These are phyloP conservation scores for Kryptopterus vitreolus DNA, from an alignment of 2,797 vertebrate species.

Conservation along the genomic window DNA sequence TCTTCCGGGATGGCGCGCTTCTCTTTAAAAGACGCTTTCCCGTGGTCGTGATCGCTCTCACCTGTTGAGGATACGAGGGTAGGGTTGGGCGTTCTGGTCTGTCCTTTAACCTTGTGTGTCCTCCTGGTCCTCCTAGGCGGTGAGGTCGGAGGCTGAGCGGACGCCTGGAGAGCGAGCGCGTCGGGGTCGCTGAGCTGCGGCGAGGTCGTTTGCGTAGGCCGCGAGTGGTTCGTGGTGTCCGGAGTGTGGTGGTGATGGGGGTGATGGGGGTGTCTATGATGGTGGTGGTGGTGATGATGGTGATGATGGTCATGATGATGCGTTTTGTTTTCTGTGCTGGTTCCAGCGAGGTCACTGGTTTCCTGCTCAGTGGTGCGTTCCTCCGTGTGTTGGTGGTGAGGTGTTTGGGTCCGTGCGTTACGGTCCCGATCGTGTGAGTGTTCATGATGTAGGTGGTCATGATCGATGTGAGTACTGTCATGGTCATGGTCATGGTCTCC, in stretches of 20 bases:
- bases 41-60: conserved; percentile 43
- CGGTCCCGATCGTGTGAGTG: too few species aligned
- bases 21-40: conserved; percentile 64
- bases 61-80: conserved; percentile 57
- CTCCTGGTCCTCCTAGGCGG: conserved; percentile 69
- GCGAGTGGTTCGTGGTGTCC: conserved; percentile 15
- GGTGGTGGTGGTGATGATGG: conserved; percentile 64
- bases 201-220: conserved; percentile 51
- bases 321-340: conserved; percentile 44
- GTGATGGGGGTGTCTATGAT: conserved; percentile 66
- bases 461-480: conserved; percentile 46
- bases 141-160: conserved; percentile 52
- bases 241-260: conserved; percentile 61
- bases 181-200: conserved; percentile 39
- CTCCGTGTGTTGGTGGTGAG: conserved; percentile 38
- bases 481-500: not conserved
- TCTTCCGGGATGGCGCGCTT: conserved; percentile 80
- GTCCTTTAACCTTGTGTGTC: conserved; percentile 60
- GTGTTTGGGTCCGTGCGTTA: conserved; percentile 41
- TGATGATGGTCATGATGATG: conserved; percentile 59
- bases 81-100: conserved; percentile 66
- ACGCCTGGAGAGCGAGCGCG: not conserved
- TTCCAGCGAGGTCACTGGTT: conserved; percentile 33
- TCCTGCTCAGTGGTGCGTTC: conserved; percentile 42
- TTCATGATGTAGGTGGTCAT: too few species aligned